phyloP scores from a whole-genome alignment of 2,113 vertebrate genomes.

The Dipodomys spectabilis region DNA sequence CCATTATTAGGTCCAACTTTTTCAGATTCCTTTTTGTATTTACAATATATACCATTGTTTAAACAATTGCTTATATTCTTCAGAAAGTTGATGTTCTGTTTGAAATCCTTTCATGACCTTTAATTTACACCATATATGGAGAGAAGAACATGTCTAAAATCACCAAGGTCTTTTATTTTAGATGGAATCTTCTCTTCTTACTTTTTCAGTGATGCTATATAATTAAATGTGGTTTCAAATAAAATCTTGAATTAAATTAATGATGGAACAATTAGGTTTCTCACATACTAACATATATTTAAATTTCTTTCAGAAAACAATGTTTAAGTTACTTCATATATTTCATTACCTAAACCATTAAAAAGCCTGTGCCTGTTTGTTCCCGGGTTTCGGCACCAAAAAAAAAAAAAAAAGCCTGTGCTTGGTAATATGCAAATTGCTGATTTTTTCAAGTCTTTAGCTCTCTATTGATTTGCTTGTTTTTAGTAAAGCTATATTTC shows the following conservation, averaged over 20 bases:
- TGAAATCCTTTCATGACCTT: not conserved
- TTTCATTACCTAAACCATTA: not conserved
- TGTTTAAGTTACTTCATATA: not conserved
- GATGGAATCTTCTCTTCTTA: not conserved
- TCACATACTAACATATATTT: not conserved
- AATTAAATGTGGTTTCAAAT: not conserved
- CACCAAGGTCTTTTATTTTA: not conserved
- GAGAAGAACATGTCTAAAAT: not conserved
- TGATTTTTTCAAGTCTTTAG: not conserved
- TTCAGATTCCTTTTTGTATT: not conserved
- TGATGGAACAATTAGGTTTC: not conserved
- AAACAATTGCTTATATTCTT: not conserved
- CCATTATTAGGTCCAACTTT: not conserved
- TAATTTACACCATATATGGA: not conserved
- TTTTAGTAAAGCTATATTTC: not conserved
- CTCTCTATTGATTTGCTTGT: not conserved
- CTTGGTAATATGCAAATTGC: not conserved
- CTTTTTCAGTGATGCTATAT: not conserved
- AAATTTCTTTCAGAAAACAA: not conserved
- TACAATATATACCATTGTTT: not conserved
- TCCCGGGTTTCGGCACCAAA: no score
- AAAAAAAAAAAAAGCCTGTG: not conserved
- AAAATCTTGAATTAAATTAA: constrained; percentile 8
- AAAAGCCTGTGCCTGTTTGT: not conserved
- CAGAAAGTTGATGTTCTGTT: not conserved